These are phyloP conservation scores for Heliconius hermathena DNA, from an alignment of 1,140 invertebrate genomes.

Conservation along the genomic window DNA sequence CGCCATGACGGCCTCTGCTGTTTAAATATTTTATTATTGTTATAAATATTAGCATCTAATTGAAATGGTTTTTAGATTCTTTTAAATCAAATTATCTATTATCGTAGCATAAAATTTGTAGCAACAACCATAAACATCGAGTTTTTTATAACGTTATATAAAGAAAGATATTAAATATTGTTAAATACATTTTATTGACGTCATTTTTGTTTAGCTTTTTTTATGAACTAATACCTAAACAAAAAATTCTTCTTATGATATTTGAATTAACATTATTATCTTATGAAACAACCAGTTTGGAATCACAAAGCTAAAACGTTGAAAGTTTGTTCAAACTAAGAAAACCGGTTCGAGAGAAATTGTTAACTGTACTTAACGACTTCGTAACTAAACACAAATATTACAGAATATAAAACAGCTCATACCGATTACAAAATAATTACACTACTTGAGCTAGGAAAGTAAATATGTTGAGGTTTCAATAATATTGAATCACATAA, in stretches of 20 bases:
- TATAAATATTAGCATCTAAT: too few species aligned
- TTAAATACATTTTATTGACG: too few species aligned
- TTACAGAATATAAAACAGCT: constrained; percentile 40
- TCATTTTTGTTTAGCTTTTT: too few species aligned
- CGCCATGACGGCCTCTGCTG: too few species aligned
- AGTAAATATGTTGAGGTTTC: neutral
- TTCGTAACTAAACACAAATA: constrained; percentile 58
- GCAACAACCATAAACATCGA: too few species aligned
- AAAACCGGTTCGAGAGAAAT: constrained; percentile 75
- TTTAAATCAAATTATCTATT: too few species aligned
- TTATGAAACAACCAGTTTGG: constrained; percentile 64
- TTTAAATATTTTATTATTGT: too few species aligned
- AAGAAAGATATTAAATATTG: too few species aligned
- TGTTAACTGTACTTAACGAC: constrained; percentile 77
- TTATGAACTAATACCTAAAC: too few species aligned
- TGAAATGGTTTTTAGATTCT: too few species aligned
- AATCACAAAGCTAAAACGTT: constrained; percentile 63
- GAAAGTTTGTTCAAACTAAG: constrained; percentile 68
- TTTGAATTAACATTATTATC: constrained; percentile 38
- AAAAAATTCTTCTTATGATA: neutral
- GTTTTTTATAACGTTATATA: too few species aligned
- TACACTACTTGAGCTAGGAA: constrained; percentile 6
- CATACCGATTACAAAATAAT: constrained; percentile 32
- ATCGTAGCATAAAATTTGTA: too few species aligned
- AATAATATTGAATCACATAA: neutral